phyloP scores from a whole-genome alignment of 2,888 invertebrate species.

The Tanypteryx hageni region DNA sequence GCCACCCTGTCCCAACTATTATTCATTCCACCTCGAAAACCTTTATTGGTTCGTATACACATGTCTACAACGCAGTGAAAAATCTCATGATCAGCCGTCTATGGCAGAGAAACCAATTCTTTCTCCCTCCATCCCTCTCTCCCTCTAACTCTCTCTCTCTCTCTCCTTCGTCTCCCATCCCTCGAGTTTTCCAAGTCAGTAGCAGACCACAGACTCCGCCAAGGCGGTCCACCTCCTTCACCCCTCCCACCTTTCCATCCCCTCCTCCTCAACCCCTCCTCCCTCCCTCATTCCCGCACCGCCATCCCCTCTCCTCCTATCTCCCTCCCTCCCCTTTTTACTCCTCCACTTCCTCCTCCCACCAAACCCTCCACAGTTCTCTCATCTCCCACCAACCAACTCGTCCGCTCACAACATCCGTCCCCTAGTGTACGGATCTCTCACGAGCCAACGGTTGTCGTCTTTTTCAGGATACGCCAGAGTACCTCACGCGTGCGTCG shows the following conservation, averaged over 20 bases:
- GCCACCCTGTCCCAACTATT: slow-evolving; percentile 6
- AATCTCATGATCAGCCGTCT: slow-evolving; percentile 32
- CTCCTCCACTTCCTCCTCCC: not conserved
- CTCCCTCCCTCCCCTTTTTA: not conserved
- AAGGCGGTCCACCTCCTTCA: not conserved
- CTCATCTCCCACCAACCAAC: slow-evolving; percentile 50
- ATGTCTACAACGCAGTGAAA: not conserved
- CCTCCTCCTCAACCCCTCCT: not conserved
- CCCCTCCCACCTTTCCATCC: not conserved
- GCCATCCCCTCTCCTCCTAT: not conserved
- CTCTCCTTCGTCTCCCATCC: not conserved
- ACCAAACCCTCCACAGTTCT: slow-evolving; percentile 4
- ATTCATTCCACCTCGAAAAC: slow-evolving; percentile 29
- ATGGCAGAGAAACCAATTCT: not conserved
- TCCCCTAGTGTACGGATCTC: not conserved
- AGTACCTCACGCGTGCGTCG: not conserved
- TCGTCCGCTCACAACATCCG: slow-evolving; percentile 45
- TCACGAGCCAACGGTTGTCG: not conserved
- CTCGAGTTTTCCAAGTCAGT: slow-evolving; percentile 33
- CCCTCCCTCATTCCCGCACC: not conserved
- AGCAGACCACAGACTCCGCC: slow-evolving; percentile 13
- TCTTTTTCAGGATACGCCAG: not conserved
- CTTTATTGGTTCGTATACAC: slow-evolving; percentile 12
- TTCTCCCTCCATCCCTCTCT: not conserved
- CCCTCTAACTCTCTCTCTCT: not conserved